A percentile compares a stretch with the other conserved stretches of the same genome.
Evolutionary conservation across 2,888 invertebrate species (phyloP).

Genomic region (Acleris holmiana): DNA sequence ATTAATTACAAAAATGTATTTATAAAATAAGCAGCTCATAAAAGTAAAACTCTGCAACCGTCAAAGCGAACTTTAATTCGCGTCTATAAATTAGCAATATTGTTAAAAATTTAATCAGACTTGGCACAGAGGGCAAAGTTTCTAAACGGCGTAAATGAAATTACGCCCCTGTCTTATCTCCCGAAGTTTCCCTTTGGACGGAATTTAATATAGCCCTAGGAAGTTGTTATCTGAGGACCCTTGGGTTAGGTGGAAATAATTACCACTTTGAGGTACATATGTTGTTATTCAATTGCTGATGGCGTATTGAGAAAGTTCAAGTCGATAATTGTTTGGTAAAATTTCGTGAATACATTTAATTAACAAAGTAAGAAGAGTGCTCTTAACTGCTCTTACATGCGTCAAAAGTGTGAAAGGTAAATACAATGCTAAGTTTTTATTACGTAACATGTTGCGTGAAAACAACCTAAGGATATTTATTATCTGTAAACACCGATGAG

Average conservation of each 20-base stretch:
- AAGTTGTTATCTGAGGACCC: conserved; percentile 64
- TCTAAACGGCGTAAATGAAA: conserved; percentile 70
- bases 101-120: conserved; percentile 68
- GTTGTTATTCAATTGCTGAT: conserved; percentile 21
- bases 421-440: no score
- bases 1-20: no score
- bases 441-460: no score
- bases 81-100: conserved; percentile 54
- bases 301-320: not conserved
- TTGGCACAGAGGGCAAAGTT: conserved; percentile 56
- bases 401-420: no score
- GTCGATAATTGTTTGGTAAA: conserved; percentile 13
- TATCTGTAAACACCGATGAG: no score
- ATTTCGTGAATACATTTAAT: no score
- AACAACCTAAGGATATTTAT: no score
- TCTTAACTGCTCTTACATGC: no score
- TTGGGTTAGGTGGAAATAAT: conserved; percentile 65
- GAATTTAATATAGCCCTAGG: conserved; percentile 69
- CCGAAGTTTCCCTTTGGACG: conserved; percentile 58
- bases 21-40: no score
- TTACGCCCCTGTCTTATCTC: conserved; percentile 66
- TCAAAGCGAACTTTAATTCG: conserved; percentile 30
- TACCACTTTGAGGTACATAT: conserved; percentile 43
- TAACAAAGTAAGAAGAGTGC: no score
- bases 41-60: conserved; percentile 9